Percentiles rank a stretch among this genome's conserved stretches.
Evolutionary conservation across 1,140 invertebrate genomes (phyloP).

Genomic region (Subanguina moxae): DNA sequence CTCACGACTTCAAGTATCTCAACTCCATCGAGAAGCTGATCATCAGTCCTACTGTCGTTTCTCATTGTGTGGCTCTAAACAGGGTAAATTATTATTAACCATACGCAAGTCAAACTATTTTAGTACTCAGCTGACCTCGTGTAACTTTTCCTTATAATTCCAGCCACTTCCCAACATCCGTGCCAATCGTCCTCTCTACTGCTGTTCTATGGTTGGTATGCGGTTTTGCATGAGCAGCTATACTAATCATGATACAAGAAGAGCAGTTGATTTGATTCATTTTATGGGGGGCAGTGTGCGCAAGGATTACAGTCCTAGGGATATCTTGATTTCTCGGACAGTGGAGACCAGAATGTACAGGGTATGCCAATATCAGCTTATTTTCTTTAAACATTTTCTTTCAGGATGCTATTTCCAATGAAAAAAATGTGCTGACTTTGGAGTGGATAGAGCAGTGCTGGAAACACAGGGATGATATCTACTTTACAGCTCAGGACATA

Average conservation of each 20-base stretch:
- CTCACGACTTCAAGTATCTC: conserved; percentile 3
- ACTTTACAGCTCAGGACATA: not conserved
- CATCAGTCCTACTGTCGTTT: not conserved
- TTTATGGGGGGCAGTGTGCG: conserved; percentile 11
- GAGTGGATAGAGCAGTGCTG: conserved; percentile 5
- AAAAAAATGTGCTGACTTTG: not conserved
- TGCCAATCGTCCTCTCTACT: conserved; percentile 3
- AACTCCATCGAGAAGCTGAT: not conserved
- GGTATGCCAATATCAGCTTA: too few relatives aligned
- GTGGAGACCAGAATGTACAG: too few relatives aligned
- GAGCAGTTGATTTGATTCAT: conserved; percentile 9
- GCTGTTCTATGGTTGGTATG: conserved; percentile 8
- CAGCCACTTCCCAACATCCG: conserved; percentile 1
- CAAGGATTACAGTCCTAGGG: not conserved
- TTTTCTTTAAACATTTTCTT: too few relatives aligned
- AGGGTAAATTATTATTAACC: not conserved
- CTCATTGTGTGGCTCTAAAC: not conserved
- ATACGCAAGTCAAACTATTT: too few relatives aligned
- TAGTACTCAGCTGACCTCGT: not conserved
- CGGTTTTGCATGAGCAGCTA: conserved; percentile 4
- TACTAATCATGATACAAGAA: not conserved
- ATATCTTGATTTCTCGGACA: too few relatives aligned
- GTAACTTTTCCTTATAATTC: conserved; percentile 1
- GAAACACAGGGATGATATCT: conserved; percentile 5
- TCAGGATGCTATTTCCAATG: not conserved